Evolutionary conservation across 2,797 vertebrate species (phyloP), one percentile per base, ranked within the genome.

Genomic region (Semotilus atromaculatus): DNA sequence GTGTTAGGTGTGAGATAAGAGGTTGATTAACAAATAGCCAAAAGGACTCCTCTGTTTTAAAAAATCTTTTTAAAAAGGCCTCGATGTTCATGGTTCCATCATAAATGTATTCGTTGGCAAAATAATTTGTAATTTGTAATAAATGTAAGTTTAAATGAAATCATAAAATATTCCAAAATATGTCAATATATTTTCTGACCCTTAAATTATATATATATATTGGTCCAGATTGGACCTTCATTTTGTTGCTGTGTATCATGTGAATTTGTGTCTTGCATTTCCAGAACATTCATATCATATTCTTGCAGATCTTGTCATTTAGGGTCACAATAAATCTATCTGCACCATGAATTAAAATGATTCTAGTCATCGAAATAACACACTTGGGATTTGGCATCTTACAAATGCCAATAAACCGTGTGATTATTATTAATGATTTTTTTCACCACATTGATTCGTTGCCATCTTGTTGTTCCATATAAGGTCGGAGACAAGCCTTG

Each of bases 401-500:
- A 90, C 86, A 84, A 85, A 90, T 93, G 92, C 91, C 93, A 93
- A 94, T 94, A 95, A 94, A 90, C 81, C 85, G 87, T 90, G 88
- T 93, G 93, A 95, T 95, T 94, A 94, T 95, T 94, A 93, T 93
- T 93, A 95, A 94, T 91, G 92, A 92, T 93, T 93, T 93, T 91
- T 86, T 70, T 70, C 43, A 80, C 78, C 11, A 77, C 89, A 94
- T 94, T 88, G 94, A 95, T 94, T 91, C 36, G 62, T 84, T 51
- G 76, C 85, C 62, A 83, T 93, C 91, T 90, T 92, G 86, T 92
- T 92, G 88, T 90, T 77, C 58, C 81, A 38, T 79, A 81, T 88
- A 84, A 86, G 38, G 82, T 72, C 36, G 67, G 85, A 81, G 89
- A 78, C 45, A 14, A 53, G 88, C 84, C 80, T 81, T 86, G 84